Conservation (phyloP, 2,888 invertebrate species). For the Flabesymbios commensalis region DNA sequence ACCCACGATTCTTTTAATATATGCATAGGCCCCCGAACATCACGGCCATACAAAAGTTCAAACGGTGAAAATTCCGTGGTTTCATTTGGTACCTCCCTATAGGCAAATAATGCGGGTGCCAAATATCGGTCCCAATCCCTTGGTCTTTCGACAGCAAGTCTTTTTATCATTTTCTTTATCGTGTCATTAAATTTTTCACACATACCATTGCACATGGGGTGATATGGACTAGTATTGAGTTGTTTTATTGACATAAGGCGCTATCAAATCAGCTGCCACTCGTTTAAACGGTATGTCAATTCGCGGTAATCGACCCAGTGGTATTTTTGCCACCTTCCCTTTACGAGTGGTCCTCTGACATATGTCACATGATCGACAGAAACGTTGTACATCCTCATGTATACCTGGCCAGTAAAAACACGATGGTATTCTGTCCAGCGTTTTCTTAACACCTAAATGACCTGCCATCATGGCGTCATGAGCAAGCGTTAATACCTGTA, state of each 20-base stretch:
- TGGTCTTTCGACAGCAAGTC: not conserved
- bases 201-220: conserved; percentile 20
- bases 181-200: conserved; percentile 21
- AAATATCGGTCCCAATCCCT: conserved; percentile 8
- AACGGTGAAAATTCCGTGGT: conserved; percentile 8
- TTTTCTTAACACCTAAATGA: conserved; percentile 23
- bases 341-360: conserved; percentile 26
- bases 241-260: conserved; percentile 22
- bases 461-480: conserved; percentile 30
- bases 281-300: not conserved
- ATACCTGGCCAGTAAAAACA: conserved; percentile 34
- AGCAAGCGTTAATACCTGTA: conserved; percentile 24
- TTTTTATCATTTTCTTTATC: conserved; percentile 7
- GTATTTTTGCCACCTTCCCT: conserved; percentile 23
- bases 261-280: not conserved
- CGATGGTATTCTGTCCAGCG: conserved; percentile 14
- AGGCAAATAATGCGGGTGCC: conserved; percentile 3
- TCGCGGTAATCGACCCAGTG: conserved; percentile 23
- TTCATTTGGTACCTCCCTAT: not conserved
- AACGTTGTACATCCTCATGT: conserved; percentile 19
- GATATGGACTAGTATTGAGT: conserved; percentile 17
- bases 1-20: conserved; percentile 2
- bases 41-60: conserved; percentile 7
- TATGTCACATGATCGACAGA: conserved; percentile 29
- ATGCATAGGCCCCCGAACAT: conserved; percentile 1